These are phyloP conservation scores for Chaetophractus vellerosus DNA, from an alignment of 2,797 vertebrate genomes.

Conservation along the genomic window DNA sequence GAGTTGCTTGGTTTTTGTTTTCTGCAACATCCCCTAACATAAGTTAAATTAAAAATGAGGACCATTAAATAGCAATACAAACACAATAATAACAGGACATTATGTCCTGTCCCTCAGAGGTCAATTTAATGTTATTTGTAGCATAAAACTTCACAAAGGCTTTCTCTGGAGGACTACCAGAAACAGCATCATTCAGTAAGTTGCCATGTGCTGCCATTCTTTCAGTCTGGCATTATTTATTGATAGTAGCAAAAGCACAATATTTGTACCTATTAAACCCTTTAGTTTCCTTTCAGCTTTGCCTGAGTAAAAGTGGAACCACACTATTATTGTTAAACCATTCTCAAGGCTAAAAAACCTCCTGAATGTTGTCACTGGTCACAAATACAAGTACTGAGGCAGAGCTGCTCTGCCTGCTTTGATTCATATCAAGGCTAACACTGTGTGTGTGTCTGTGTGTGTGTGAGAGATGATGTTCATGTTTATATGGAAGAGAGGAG, in stretches of 20 bases:
- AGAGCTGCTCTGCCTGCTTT: constrained; percentile 83
- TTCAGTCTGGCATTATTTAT: constrained; percentile 87
- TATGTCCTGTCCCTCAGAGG: constrained; percentile 83
- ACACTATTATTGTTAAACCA: constrained; percentile 83
- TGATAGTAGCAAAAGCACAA: constrained; percentile 85
- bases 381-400: constrained; percentile 78
- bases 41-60: constrained; percentile 84
- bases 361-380: constrained; percentile 78
- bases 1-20: constrained; percentile 29
- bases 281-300: constrained; percentile 86
- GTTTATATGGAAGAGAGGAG: background rate
- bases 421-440: constrained; percentile 84
- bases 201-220: constrained; percentile 82
- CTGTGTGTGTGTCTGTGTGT: constrained; percentile 26
- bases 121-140: constrained; percentile 88
- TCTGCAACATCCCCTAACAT: constrained; percentile 48
- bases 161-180: constrained; percentile 88
- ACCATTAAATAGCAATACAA: constrained; percentile 85
- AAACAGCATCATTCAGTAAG: constrained; percentile 85
- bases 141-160: constrained; percentile 88
- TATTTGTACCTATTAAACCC: constrained; percentile 89
- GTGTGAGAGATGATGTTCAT: background rate
- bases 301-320: constrained; percentile 81
- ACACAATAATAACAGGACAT: constrained; percentile 69
- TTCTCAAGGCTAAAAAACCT: constrained; percentile 84